Evolutionary conservation across 2,888 invertebrate genomes (phyloP).

Genomic region (Molorchus minor): DNA sequence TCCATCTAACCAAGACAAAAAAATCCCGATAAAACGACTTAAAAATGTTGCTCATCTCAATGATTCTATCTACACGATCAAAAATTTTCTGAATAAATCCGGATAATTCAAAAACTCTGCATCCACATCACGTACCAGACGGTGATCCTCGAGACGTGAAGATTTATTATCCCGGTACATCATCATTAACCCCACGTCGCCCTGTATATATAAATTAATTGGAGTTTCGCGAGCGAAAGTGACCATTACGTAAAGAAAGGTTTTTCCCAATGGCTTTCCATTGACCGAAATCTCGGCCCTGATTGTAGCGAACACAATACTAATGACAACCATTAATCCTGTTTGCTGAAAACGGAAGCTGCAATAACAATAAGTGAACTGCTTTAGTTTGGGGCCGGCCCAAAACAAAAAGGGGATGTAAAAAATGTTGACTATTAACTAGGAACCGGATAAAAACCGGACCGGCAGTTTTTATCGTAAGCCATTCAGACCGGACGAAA

Average conservation of each 20-base stretch:
- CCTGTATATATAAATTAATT: constrained; percentile 10
- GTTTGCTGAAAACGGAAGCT: constrained; percentile 37
- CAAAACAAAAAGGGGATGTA: constrained; percentile 30
- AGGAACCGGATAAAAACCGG: constrained; percentile 26
- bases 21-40: too few species aligned
- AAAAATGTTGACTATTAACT: constrained; percentile 39
- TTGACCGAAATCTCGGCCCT: constrained; percentile 36
- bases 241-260: constrained; percentile 22
- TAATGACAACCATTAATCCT: constrained; percentile 43
- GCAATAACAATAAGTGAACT: constrained; percentile 46
- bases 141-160: too few species aligned
- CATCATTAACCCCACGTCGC: neutral
- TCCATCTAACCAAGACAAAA: too few species aligned
- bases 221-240: constrained; percentile 11
- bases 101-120: too few species aligned
- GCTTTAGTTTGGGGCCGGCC: constrained; percentile 35
- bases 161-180: too few species aligned
- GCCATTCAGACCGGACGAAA: too few species aligned
- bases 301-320: constrained; percentile 42
- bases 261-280: constrained; percentile 32
- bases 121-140: too few species aligned
- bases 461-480: constrained; percentile 26
- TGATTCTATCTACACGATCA: too few species aligned
- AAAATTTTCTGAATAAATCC: too few species aligned
- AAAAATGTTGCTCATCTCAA: too few species aligned